Evolutionary conservation across 1,140 invertebrate genomes (phyloP).

Genomic region (Trinorchestia longiramus): DNA sequence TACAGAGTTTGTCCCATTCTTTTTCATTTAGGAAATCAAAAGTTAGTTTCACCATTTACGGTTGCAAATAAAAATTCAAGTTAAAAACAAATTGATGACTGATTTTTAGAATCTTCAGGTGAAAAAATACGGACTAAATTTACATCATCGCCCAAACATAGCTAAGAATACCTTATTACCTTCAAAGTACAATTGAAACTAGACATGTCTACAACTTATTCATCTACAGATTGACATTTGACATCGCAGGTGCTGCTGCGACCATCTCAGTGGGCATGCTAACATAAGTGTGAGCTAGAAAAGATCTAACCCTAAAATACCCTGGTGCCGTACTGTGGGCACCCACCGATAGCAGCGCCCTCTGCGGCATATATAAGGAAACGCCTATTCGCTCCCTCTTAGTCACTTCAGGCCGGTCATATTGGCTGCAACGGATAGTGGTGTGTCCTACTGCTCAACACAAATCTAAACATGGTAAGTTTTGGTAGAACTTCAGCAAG

Average conservation of each 20-base stretch:
- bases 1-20: too few relatives aligned
- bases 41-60: too few relatives aligned
- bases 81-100: too few relatives aligned
- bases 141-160: neutral
- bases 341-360: slow-evolving; percentile 15
- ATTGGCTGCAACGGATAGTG: slow-evolving; percentile 51
- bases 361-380: slow-evolving; percentile 15
- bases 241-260: neutral
- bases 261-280: neutral
- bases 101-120: neutral
- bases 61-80: too few relatives aligned
- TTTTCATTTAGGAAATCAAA: too few relatives aligned
- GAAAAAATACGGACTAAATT: neutral
- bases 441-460: slow-evolving; percentile 38
- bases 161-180: neutral
- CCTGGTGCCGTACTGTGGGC: neutral
- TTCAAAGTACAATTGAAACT: neutral
- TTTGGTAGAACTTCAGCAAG: neutral
- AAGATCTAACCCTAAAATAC: neutral
- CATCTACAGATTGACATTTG: neutral
- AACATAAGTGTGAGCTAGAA: neutral
- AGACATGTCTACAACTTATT: neutral
- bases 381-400: neutral
- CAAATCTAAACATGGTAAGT: slow-evolving; percentile 42
- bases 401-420: slow-evolving; percentile 52